Conservation (phyloP, 2,113 vertebrate species). For the Abramis brama region DNA sequence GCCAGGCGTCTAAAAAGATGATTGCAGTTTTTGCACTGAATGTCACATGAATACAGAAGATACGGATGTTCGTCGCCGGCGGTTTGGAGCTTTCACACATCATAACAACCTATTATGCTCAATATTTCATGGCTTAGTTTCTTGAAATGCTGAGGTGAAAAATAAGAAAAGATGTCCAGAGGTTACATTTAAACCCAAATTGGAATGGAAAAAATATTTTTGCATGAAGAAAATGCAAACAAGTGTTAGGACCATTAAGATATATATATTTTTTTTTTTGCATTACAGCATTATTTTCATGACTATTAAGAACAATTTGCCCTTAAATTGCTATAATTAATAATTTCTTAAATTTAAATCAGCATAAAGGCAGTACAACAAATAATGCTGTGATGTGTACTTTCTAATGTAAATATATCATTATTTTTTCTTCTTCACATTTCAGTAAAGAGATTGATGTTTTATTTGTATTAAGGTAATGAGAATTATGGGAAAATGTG, state of each 20-base stretch:
- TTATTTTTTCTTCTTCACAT: neutral
- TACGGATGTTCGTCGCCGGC: neutral
- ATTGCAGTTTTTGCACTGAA: neutral
- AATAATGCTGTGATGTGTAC: neutral
- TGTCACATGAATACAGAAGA: neutral
- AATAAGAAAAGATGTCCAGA: neutral
- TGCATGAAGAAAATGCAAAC: neutral
- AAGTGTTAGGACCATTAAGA: too few relatives aligned
- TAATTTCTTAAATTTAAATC: neutral
- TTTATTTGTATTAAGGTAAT: neutral
- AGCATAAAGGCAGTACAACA: neutral
- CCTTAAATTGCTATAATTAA: neutral
- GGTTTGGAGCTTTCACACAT: neutral
- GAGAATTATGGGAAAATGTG: neutral
- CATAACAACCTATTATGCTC: neutral
- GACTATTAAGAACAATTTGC: neutral
- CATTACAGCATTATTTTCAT: neutral
- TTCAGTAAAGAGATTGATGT: neutral
- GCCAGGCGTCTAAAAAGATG: neutral
- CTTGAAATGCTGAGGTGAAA: neutral
- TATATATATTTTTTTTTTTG: neutral
- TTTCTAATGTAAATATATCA: neutral
- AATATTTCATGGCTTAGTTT: neutral
- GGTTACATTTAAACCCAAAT: neutral
- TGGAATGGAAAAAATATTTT: neutral